A percentile compares a stretch with the other conserved stretches of the same genome.
Evolutionary conservation across 2,888 invertebrate species (phyloP).

Genomic region (Eutolmus rufibarbis): DNA sequence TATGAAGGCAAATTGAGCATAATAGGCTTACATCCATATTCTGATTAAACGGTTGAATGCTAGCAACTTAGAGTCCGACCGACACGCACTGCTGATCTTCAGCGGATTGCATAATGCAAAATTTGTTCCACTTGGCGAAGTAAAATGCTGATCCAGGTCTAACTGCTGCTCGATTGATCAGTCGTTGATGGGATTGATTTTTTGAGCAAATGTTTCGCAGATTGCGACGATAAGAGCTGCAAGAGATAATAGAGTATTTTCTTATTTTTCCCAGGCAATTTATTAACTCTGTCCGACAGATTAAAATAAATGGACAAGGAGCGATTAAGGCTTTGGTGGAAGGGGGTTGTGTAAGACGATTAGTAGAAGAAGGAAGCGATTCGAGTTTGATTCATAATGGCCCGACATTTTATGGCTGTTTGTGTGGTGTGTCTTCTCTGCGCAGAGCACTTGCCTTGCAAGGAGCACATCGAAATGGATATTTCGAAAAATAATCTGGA

Average conservation of each 20-base stretch:
- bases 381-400: constrained; percentile 57
- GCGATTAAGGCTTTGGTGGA: background rate
- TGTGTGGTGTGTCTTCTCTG: constrained; percentile 84
- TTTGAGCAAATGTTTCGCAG: background rate
- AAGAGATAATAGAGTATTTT: background rate
- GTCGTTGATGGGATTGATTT: background rate
- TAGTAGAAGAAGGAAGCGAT: background rate
- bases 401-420: constrained; percentile 77
- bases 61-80: background rate
- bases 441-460: constrained; percentile 78
- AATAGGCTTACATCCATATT: background rate
- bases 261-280: background rate
- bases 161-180: background rate
- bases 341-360: constrained; percentile 18
- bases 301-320: constrained; percentile 9
- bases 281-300: background rate
- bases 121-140: background rate
- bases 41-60: background rate
- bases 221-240: background rate
- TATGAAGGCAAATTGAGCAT: background rate
- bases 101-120: background rate
- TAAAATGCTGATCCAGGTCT: background rate
- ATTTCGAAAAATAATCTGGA: constrained; percentile 42
- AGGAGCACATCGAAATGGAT: constrained; percentile 69
- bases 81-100: background rate